Conservation (phyloP, 2,797 vertebrate genomes). For the Semotilus atromaculatus region DNA sequence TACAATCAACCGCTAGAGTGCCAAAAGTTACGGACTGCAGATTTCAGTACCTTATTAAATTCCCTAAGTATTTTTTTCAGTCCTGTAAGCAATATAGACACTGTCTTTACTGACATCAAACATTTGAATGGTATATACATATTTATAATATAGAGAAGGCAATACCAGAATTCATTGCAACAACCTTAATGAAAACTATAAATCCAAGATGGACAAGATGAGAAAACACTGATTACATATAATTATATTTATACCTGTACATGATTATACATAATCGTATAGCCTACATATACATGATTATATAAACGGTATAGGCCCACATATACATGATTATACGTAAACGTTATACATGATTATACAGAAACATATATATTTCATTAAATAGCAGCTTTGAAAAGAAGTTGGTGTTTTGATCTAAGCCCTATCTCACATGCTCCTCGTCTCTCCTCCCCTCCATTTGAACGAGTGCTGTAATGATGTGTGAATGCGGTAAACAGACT, state of each 20-base stretch:
- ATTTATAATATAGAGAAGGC: background rate
- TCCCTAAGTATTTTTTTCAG: background rate
- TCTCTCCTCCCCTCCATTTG: background rate
- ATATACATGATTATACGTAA: background rate
- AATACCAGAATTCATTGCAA: background rate
- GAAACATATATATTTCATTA: background rate
- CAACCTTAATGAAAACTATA: background rate
- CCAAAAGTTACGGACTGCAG: no score
- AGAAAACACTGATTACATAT: background rate
- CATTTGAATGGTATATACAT: background rate
- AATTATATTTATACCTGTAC: no score
- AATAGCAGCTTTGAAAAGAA: background rate
- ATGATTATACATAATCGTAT: no score
- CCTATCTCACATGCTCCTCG: background rate
- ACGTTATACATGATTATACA: background rate
- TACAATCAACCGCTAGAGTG: no score
- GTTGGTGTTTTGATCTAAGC: background rate
- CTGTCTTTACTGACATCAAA: background rate
- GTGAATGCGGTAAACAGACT: slow-evolving; percentile 50
- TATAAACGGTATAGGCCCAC: no score
- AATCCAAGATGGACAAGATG: background rate
- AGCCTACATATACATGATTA: no score
- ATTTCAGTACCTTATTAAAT: background rate
- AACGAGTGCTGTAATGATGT: slow-evolving; percentile 44
- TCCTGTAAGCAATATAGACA: background rate